These are phyloP conservation scores for Amiota communis DNA, from an alignment of 2,888 invertebrate species.

Conservation along the genomic window DNA sequence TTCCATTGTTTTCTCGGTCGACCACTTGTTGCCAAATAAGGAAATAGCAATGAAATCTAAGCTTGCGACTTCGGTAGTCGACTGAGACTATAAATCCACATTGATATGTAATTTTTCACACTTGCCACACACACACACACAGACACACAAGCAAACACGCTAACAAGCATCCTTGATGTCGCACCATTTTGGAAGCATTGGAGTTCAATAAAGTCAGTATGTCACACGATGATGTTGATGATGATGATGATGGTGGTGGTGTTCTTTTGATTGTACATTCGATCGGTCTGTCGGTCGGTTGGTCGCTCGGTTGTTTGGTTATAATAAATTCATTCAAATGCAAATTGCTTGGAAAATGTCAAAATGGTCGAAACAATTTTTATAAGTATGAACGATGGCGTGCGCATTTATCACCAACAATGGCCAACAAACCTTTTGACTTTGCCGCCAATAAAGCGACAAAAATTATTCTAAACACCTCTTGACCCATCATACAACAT, in stretches of 20 bases:
- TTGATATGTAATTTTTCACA: slow-evolving; percentile 37
- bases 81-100: slow-evolving; percentile 24
- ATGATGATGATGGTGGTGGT: no score
- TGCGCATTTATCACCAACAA: background rate
- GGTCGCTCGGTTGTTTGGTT: no score
- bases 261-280: no score
- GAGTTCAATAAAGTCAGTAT: slow-evolving; percentile 23
- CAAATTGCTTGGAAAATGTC: slow-evolving; percentile 28
- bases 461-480: background rate
- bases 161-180: slow-evolving; percentile 15
- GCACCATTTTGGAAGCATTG: slow-evolving; percentile 8
- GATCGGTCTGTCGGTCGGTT: no score
- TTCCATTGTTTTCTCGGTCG: slow-evolving; percentile 36
- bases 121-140: background rate
- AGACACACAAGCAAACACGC: no score
- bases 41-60: slow-evolving; percentile 13
- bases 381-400: background rate
- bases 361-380: slow-evolving; percentile 10
- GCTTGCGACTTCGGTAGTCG: background rate
- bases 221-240: slow-evolving; percentile 10
- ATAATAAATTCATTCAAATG: slow-evolving; percentile 9
- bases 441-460: slow-evolving; percentile 1
- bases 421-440: background rate
- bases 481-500: background rate
- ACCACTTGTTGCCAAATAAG: slow-evolving; percentile 13